A percentile compares a stretch with the other conserved stretches of the same genome.
Evolutionary conservation across 1,140 invertebrate genomes (phyloP).

Genomic region (Ostrea edulis): DNA sequence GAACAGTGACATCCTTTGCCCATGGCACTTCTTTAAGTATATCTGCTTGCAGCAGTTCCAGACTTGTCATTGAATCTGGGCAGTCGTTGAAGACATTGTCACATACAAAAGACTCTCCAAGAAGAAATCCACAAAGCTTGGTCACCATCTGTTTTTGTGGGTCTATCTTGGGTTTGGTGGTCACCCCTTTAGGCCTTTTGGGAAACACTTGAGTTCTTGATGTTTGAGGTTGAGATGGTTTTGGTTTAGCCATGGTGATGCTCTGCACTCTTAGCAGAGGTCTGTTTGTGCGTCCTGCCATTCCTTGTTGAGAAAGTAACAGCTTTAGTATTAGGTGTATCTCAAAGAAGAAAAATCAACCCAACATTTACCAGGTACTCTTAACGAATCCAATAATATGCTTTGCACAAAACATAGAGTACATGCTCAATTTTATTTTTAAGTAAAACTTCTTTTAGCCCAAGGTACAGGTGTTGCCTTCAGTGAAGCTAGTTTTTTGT

Average conservation of each 20-base stretch:
- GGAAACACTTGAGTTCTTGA: not conserved
- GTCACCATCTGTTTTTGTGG: not conserved
- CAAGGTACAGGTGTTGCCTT: too few species aligned
- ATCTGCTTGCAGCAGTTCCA: not conserved
- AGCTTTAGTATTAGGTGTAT: not conserved
- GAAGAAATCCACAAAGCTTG: not conserved
- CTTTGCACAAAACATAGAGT: too few species aligned
- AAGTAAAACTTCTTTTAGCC: too few species aligned
- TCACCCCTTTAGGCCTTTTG: not conserved
- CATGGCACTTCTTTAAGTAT: constrained; percentile 3
- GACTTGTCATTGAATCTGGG: not conserved
- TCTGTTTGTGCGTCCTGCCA: constrained; percentile 9
- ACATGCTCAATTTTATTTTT: too few species aligned
- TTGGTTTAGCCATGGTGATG: not conserved
- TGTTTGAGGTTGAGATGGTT: not conserved
- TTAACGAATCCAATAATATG: too few species aligned
- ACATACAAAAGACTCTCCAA: not conserved
- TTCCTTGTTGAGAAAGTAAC: not conserved
- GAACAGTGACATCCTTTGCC: not conserved
- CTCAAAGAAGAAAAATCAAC: not conserved
- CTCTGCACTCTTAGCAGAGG: not conserved
- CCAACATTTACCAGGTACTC: too few species aligned
- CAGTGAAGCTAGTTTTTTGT: too few species aligned
- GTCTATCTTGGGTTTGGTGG: not conserved
- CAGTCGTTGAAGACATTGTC: constrained; percentile 1